phyloP scores from a whole-genome alignment of 2,113 vertebrate species.

The Perca schrenkii region DNA sequence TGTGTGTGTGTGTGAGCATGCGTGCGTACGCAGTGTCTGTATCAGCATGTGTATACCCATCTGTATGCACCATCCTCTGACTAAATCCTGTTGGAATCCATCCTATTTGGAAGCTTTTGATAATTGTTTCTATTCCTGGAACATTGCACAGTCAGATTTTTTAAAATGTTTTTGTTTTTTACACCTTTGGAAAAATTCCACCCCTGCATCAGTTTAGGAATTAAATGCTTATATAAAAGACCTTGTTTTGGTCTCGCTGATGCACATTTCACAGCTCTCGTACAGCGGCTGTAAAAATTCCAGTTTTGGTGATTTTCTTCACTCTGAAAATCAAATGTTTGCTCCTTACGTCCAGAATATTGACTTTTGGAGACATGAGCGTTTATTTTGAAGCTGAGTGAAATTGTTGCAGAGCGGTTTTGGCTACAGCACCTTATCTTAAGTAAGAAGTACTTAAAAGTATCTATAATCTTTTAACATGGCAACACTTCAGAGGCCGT shows the following conservation, averaged over 20 bases:
- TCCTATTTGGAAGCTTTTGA: conserved; percentile 65
- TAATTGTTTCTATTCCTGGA: conserved; percentile 65
- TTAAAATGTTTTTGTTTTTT: conserved; percentile 24
- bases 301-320: conserved; percentile 9
- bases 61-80: conserved; percentile 40
- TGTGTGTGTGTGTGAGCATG: conserved; percentile 6
- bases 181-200: conserved; percentile 38
- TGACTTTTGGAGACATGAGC: background rate
- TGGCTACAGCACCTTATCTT: conserved; percentile 54
- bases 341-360: conserved; percentile 3
- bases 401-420: conserved; percentile 37
- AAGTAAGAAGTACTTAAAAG: conserved; percentile 49
- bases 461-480: conserved; percentile 60
- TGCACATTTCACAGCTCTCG: conserved; percentile 31
- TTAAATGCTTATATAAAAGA: conserved; percentile 25
- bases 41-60: conserved; percentile 27
- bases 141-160: conserved; percentile 42
- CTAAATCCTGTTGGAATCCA: conserved; percentile 64
- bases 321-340: conserved; percentile 11
- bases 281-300: conserved; percentile 18
- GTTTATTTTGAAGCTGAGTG: conserved; percentile 11
- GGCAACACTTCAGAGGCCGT: conserved; percentile 48
- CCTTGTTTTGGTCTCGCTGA: conserved; percentile 30
- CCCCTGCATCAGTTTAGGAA: conserved; percentile 37
- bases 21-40: background rate